Evolutionary conservation across 1,140 invertebrate genomes (phyloP).

Genomic region (Brachionus angularis): DNA sequence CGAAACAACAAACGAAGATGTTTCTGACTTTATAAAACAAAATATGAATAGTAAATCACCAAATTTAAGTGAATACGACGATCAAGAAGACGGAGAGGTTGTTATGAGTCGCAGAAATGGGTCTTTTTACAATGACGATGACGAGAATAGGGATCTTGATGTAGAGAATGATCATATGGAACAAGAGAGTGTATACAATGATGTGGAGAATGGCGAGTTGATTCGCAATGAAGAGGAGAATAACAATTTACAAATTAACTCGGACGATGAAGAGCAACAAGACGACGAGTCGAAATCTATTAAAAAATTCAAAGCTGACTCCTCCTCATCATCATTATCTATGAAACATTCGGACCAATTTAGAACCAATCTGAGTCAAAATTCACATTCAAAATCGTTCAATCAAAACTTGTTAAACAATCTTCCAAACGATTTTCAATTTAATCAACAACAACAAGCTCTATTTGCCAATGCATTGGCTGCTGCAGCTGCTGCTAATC

Average conservation of each 20-base stretch:
- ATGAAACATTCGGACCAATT: too few relatives aligned
- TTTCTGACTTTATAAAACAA: too few relatives aligned
- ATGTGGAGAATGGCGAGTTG: too few relatives aligned
- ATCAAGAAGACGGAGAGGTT: not conserved
- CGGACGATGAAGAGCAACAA: too few relatives aligned
- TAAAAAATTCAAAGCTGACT: too few relatives aligned
- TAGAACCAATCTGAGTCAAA: too few relatives aligned
- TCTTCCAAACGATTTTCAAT: not conserved
- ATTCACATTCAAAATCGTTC: too few relatives aligned
- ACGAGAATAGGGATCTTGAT: not conserved
- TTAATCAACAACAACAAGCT: conserved; percentile 3
- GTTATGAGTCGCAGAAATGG: not conserved
- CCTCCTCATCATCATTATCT: too few relatives aligned
- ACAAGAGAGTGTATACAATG: too few relatives aligned
- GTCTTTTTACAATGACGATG: not conserved
- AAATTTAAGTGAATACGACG: conserved; percentile 10
- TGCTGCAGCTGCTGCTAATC: not conserved
- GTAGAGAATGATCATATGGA: not conserved
- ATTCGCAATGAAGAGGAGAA: too few relatives aligned
- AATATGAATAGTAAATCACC: conserved; percentile 10
- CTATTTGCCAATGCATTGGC: conserved; percentile 17
- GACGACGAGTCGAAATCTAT: too few relatives aligned
- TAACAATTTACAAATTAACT: too few relatives aligned
- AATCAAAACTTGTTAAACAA: not conserved
- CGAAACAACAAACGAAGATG: not conserved